Evolutionary conservation across 2,888 invertebrate genomes (phyloP), one percentile per base, ranked within the genome.

Genomic region (Meteorus colon): DNA sequence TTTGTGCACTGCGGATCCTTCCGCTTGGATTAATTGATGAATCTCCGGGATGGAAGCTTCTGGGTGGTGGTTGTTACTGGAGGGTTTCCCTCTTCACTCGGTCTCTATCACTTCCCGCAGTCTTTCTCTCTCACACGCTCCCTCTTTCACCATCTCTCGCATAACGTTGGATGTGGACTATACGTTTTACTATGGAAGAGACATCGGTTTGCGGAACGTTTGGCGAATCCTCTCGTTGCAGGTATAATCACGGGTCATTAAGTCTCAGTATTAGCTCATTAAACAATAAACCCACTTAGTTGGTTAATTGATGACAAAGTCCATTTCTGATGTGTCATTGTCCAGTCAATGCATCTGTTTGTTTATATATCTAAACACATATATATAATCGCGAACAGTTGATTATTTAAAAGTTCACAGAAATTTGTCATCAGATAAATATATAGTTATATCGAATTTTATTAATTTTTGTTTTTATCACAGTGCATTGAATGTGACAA

Each of bases 161-260:
- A 31, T 41, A 19, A 27, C n/a, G 31, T 48, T 62, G 31, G 37
- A 37, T 60, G 37, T 34, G 71, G 34, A 63, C 29, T 34, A 55
- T 24, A 37, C 55, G 55, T 74, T n/a, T 73, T 29, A 19, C 31
- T 41, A 29, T 66, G 66, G 41, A 55, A 69, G 75, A 74, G 76
- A 74, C 66, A 73, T 73, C 69, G 73, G 37, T 74, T 74, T 59
- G 74, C 69, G 75, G 51, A 71, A 75, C 70, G 74, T 75, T 68
- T 74, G 67, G n/a, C 72, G 27, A 48, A 48, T 59, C 65, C 62
- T 73, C 73, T 62, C 77, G 80, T 82, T 79, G 81, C 82, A 82
- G 84, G 83, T 86, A 68, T 65, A 85, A 87, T 85, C 84, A 84
- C 83, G 82, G 83, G 84, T 87, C 87, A 85, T 87, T 86, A 86